Percentiles rank a stretch among this genome's conserved stretches.
Conservation (phyloP, 2,113 vertebrate species). For the Dipodomys merriami region DNA sequence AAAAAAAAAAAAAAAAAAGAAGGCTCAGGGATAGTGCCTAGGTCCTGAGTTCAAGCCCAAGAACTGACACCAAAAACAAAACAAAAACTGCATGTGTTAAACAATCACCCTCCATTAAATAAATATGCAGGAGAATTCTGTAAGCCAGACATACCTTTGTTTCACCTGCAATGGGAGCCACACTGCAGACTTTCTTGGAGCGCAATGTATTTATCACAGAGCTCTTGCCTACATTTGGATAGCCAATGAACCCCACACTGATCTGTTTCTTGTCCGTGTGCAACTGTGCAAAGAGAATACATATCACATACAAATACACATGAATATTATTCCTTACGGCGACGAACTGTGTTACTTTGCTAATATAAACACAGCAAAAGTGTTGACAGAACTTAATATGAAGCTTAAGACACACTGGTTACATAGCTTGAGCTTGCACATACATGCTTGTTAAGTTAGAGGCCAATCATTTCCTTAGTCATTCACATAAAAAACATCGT, state of each 20-base stretch:
- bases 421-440: neutral
- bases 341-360: neutral
- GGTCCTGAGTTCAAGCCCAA: neutral
- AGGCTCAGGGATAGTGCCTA: neutral
- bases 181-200: slow-evolving; percentile 98
- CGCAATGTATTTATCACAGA: slow-evolving; percentile 97
- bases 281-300: slow-evolving; percentile 86
- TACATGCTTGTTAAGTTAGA: neutral
- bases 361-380: neutral
- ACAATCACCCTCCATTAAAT: neutral
- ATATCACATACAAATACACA: neutral
- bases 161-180: slow-evolving; percentile 97
- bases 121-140: neutral
- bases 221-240: slow-evolving; percentile 99
- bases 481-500: neutral
- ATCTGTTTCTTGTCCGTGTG: slow-evolving; percentile 99
- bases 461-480: neutral
- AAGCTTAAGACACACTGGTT: neutral
- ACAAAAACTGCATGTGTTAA: neutral
- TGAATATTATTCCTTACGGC: neutral
- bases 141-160: slow-evolving; percentile 91
- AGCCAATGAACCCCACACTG: slow-evolving; percentile 98
- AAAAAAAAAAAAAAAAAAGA: no score
- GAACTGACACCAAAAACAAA: no score
- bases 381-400: neutral